These are phyloP conservation scores for Sphenodon punctatus DNA, from an alignment of 2,797 vertebrate genomes.

Conservation along the genomic window DNA sequence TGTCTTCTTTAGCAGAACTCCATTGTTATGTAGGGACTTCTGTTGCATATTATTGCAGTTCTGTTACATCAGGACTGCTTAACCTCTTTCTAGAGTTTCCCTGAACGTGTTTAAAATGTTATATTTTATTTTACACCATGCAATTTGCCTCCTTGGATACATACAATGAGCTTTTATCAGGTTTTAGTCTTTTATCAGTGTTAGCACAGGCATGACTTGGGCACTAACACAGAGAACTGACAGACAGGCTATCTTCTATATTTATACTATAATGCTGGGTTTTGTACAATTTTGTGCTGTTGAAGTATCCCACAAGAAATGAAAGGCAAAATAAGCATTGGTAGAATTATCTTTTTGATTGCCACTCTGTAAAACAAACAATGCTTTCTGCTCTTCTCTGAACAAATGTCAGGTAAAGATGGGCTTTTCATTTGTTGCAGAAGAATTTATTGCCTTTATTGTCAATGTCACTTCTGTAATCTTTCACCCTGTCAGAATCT, in stretches of 20 bases:
- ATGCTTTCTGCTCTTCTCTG: background rate
- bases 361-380: background rate
- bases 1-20: too few species aligned
- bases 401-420: background rate
- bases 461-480: background rate
- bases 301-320: background rate
- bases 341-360: background rate
- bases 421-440: background rate
- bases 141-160: background rate
- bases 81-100: too few species aligned
- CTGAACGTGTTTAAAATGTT: background rate
- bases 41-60: too few species aligned
- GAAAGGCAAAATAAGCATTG: background rate
- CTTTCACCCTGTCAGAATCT: constrained; percentile 31
- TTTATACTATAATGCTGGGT: background rate
- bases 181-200: background rate
- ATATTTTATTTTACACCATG: background rate
- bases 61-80: too few species aligned
- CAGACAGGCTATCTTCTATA: background rate
- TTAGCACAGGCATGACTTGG: background rate
- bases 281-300: background rate
- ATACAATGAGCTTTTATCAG: background rate
- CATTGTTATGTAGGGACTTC: too few species aligned
- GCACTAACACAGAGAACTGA: background rate
- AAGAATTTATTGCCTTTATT: background rate